A percentile compares a stretch with the other conserved stretches of the same genome.
Evolutionary conservation across 1,140 invertebrate species (phyloP).

Genomic region (Agrilus planipennis): DNA sequence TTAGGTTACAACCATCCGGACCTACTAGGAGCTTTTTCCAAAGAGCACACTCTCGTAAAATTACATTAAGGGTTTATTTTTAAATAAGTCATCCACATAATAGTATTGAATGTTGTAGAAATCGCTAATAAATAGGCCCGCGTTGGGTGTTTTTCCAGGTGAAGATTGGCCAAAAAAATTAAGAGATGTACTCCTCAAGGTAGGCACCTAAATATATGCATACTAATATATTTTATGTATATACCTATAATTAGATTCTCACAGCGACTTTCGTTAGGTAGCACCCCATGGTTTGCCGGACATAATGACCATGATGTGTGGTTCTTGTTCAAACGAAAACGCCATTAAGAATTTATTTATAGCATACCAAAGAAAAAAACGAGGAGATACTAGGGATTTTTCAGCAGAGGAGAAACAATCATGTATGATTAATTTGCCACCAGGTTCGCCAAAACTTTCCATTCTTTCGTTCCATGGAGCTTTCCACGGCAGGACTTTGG

Average conservation of each 20-base stretch:
- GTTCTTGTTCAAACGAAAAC: slow-evolving; percentile 93
- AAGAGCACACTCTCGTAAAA: slow-evolving; percentile 60
- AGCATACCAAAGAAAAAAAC: slow-evolving; percentile 44
- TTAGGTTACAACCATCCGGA: slow-evolving; percentile 95
- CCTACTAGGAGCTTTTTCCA: slow-evolving; percentile 60
- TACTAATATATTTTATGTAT: no score
- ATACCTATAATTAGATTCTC: no score
- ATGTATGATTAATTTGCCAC: slow-evolving; percentile 74
- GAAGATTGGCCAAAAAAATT: slow-evolving; percentile 72
- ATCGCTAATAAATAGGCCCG: slow-evolving; percentile 82
- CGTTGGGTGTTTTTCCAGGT: slow-evolving; percentile 83
- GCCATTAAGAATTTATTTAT: slow-evolving; percentile 86
- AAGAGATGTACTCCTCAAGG: slow-evolving; percentile 59
- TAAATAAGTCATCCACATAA: no score
- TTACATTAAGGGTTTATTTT: neutral
- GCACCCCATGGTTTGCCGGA: slow-evolving; percentile 60
- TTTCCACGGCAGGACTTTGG: slow-evolving; percentile 82
- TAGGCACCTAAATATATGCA: slow-evolving; percentile 27
- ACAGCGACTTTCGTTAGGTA: no score
- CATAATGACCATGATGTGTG: slow-evolving; percentile 94
- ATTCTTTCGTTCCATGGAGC: slow-evolving; percentile 82
- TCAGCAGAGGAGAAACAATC: slow-evolving; percentile 66
- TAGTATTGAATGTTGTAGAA: slow-evolving; percentile 48
- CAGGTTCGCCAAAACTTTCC: slow-evolving; percentile 73
- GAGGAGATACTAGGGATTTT: slow-evolving; percentile 55